Evolutionary conservation across 2,113 vertebrate genomes (phyloP).

Genomic region (Callopanchax toddi): DNA sequence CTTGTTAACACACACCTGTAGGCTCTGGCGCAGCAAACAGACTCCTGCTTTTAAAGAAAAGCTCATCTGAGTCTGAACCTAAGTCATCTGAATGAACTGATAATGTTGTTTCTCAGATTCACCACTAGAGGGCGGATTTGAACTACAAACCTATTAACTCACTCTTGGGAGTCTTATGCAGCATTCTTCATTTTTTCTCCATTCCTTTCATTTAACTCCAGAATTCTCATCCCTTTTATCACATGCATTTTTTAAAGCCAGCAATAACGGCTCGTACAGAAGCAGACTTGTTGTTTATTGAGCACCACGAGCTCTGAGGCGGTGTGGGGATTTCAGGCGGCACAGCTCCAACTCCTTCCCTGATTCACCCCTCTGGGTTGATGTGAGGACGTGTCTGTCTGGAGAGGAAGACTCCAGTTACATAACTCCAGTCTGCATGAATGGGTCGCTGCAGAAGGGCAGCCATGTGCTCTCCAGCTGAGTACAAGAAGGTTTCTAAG

Average conservation of each 20-base stretch:
- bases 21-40: too few species aligned
- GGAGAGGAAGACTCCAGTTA: conserved; percentile 52
- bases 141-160: neutral
- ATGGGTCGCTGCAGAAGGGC: conserved; percentile 33
- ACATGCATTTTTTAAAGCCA: too few species aligned
- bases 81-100: too few species aligned
- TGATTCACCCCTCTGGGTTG: too few species aligned
- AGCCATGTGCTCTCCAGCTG: neutral
- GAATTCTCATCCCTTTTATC: neutral
- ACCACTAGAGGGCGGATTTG: neutral
- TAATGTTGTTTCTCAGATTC: neutral
- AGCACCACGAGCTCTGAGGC: neutral
- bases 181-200: neutral
- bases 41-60: too few species aligned
- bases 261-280: too few species aligned
- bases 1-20: too few species aligned
- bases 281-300: too few species aligned
- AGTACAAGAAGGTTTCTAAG: too few species aligned
- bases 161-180: neutral
- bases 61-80: too few species aligned
- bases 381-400: conserved; percentile 50
- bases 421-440: conserved; percentile 62
- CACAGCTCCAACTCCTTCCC: too few species aligned
- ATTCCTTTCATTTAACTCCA: neutral
- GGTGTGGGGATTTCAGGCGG: too few species aligned